A percentile compares a stretch with the other conserved stretches of the same genome.
Evolutionary conservation across 2,797 vertebrate genomes (phyloP).

Genomic region (Propithecus deckenii): DNA sequence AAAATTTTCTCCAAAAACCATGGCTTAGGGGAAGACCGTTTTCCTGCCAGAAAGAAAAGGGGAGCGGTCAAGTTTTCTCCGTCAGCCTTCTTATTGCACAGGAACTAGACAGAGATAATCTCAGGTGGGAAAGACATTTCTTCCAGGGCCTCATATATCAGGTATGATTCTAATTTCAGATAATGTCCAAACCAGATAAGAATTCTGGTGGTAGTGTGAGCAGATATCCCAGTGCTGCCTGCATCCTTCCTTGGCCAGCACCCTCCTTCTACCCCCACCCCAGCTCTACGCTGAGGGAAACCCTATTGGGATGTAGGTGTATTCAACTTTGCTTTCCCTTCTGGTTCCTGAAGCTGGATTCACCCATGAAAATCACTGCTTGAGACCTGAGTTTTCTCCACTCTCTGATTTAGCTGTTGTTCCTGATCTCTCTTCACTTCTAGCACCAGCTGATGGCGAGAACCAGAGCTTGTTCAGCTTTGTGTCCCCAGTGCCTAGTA

Average conservation of each 20-base stretch:
- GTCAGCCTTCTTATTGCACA: slow-evolving; percentile 62
- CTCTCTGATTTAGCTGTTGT: not conserved
- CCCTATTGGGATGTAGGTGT: not conserved
- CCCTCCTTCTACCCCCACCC: not conserved
- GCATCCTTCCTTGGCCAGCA: not conserved
- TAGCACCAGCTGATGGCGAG: not conserved
- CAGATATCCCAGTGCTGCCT: not conserved
- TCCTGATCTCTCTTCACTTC: not conserved
- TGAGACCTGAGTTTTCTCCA: not conserved
- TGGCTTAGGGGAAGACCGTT: not conserved
- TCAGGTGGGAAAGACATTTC: slow-evolving; percentile 75
- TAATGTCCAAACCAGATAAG: slow-evolving; percentile 82
- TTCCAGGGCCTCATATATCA: slow-evolving; percentile 81
- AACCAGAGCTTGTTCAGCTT: not conserved
- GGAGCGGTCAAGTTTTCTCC: not conserved
- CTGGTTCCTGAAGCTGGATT: not conserved
- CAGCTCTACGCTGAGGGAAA: not conserved
- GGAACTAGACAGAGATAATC: slow-evolving; percentile 77
- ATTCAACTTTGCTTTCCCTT: not conserved
- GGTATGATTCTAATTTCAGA: slow-evolving; percentile 88
- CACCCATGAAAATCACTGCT: not conserved
- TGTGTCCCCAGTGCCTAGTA: not conserved
- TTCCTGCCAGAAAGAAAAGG: not conserved
- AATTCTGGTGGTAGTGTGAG: slow-evolving; percentile 45
- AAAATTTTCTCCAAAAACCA: not conserved